phyloP scores from a whole-genome alignment of 2,797 vertebrate species.

The Gallinago stenura region DNA sequence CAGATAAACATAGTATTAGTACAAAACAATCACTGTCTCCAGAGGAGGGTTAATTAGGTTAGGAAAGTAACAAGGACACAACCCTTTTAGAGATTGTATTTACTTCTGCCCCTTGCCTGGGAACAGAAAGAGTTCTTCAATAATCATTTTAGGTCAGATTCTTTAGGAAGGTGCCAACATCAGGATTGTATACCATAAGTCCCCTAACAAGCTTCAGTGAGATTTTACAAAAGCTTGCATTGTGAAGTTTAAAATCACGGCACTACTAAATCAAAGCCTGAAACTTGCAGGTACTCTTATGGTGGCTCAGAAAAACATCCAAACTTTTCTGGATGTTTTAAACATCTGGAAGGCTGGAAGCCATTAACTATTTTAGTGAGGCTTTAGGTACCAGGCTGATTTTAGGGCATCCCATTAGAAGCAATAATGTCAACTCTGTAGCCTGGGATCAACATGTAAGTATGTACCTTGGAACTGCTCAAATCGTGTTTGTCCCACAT shows the following conservation, averaged over 20 bases:
- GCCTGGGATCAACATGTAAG: not conserved
- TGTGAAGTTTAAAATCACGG: not conserved
- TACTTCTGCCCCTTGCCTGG: not conserved
- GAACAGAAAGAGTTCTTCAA: not conserved
- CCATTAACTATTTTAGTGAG: not conserved
- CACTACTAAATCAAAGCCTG: not conserved
- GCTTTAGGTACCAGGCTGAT: not conserved
- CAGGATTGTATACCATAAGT: not conserved
- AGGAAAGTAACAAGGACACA: not conserved
- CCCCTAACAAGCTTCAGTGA: not conserved
- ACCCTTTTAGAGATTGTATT: accelerated
- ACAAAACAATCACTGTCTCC: not conserved
- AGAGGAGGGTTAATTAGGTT: not conserved
- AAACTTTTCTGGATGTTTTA: not conserved
- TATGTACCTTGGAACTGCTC: not conserved
- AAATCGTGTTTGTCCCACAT: not conserved
- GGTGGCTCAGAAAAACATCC: not conserved
- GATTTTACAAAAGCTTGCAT: not conserved
- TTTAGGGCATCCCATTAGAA: not conserved
- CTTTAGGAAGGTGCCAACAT: not conserved
- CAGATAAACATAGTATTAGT: conserved; percentile 15
- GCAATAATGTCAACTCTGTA: not conserved
- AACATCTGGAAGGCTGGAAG: not conserved
- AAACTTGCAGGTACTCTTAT: not conserved
- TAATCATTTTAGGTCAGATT: not conserved